Percentiles rank a stretch among this genome's conserved stretches.
Conservation (phyloP, 2,113 vertebrate genomes). For the Ancistrus triradiatus region DNA sequence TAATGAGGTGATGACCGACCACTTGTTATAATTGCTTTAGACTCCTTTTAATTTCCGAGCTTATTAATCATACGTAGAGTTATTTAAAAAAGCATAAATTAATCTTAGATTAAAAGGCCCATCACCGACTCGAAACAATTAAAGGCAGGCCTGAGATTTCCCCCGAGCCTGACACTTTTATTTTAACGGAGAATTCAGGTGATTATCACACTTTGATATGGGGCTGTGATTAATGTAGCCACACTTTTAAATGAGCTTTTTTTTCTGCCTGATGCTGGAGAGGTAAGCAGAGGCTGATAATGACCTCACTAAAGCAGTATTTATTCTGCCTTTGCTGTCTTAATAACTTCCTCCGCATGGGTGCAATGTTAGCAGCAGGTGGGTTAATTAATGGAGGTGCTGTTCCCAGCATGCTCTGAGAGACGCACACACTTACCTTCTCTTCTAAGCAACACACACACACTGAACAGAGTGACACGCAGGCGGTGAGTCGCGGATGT, state of each 20-base stretch:
- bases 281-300: slow-evolving; percentile 81
- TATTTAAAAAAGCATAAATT: slow-evolving; percentile 99
- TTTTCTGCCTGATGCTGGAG: slow-evolving; percentile 54
- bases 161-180: slow-evolving; percentile 89
- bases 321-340: slow-evolving; percentile 54
- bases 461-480: slow-evolving; percentile 37
- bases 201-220: slow-evolving; percentile 92
- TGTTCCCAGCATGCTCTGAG: slow-evolving; percentile 31
- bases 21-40: slow-evolving; percentile 98
- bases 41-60: slow-evolving; percentile 98
- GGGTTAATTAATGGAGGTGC: slow-evolving; percentile 57
- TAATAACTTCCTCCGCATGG: slow-evolving; percentile 49
- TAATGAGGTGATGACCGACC: slow-evolving; percentile 99
- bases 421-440: background rate
- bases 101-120: slow-evolving; percentile 99
- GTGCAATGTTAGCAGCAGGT: slow-evolving; percentile 51
- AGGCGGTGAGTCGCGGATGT: slow-evolving; percentile 21
- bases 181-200: slow-evolving; percentile 94
- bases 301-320: slow-evolving; percentile 74
- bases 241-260: slow-evolving; percentile 84
- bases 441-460: background rate
- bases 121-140: slow-evolving; percentile 99
- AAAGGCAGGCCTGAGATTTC: slow-evolving; percentile 97
- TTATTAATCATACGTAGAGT: slow-evolving; percentile 99
- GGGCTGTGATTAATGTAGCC: slow-evolving; percentile 95